Base-by-base conservation (phyloP, 2,888 invertebrate species). In the Lacanobia wlatinum region DNA sequence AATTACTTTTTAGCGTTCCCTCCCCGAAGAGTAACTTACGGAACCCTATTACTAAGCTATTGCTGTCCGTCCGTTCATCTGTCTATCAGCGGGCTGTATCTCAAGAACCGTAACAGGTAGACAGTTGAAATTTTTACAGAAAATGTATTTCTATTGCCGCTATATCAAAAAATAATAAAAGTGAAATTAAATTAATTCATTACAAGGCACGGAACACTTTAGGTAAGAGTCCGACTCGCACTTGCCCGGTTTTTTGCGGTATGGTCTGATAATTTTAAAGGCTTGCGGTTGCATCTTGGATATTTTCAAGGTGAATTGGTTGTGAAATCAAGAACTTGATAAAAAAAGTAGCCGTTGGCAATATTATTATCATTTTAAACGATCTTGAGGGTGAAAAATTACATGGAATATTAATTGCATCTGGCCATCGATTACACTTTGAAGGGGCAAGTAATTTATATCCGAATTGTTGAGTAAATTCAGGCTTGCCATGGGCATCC, bases 301-400 rank as follows among this genome's bases (percentile, higher is more conserved):
- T n/a, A 67, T 67, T 59, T 28, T 34, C 28, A 68, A 74, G 73
- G 73, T 60, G 10, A 1, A 2, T 12, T n/a, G 1, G 38, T 50
- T 43, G 52, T 48, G 28, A 23, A 58, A 34, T 50, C 1, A 53
- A 23, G 8, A 34, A 38, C 23, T 43, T 12, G 34, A 28, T 46
- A 16, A 18, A 23, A 12, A 18, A 23, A 12, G 4, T 23, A 18
- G 7, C 12, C 6, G 12, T 7, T 61, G 8, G n/a, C 16, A 46
- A 0, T 40, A 40, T 34, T 23, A 70, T 50, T 14, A 5, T 58
- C 34, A 38, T 43, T 70, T 40, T 40, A 50, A 46, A 28, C 23
- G 7, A 46, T 21, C 14, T 23, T 59, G 1, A 66, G 7, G 7
- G 4, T 10, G 1, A 34, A 10, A 28, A 9, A 14, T 43, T 8